Evolutionary conservation across 2,888 invertebrate species (phyloP), one percentile per base, ranked within the genome.

Genomic region (Punctoribates punctum): DNA sequence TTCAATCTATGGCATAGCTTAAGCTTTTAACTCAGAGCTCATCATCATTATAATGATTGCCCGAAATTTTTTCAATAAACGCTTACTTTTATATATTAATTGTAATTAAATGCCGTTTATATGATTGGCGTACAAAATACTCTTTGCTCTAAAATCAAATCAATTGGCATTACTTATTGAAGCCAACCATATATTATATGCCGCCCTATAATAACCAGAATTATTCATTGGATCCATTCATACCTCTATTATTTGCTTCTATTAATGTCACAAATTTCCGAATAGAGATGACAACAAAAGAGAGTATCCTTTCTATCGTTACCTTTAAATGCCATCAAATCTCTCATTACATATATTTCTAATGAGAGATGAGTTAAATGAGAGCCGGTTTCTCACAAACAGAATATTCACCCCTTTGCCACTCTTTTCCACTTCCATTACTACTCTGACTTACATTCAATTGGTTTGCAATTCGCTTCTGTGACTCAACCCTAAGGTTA

Each of bases 21-120:
- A 72, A 27, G 72, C 72, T 48, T 42, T 46, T 34, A 65, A 72
- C 25, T 72, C 48, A 48, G 25, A 15, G 46, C 72, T 72, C 46
- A 72, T 72, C 25, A 48, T 48, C 48, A 72, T 72, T 46, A 72
- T 72, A 25, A 72, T 72, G 48, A 72, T 72, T 72, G 48, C 23
- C n/a, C 17, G 17, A 72, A 70, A 70, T 70, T 70, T 70, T 70
- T 70, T 70, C 70, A 70, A 70, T 72, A 72, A 48, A 48, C 15
- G 70, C 70, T 70, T 70, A 42, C 48, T 72, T 48, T 72, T 48
- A 72, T 62, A 9, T 38, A 72, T 72, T 46, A 72, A 72, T 72
- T 72, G 20, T 72, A 48, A 72, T 72, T 72, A 48, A 72, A 72
- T 72, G 72, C 42, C 15, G 15, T 62, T 70, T n/a, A 42, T 38